Evolutionary conservation across 2,888 invertebrate species (phyloP), one percentile per base, ranked within the genome.

Genomic region (Netelia melanura): DNA sequence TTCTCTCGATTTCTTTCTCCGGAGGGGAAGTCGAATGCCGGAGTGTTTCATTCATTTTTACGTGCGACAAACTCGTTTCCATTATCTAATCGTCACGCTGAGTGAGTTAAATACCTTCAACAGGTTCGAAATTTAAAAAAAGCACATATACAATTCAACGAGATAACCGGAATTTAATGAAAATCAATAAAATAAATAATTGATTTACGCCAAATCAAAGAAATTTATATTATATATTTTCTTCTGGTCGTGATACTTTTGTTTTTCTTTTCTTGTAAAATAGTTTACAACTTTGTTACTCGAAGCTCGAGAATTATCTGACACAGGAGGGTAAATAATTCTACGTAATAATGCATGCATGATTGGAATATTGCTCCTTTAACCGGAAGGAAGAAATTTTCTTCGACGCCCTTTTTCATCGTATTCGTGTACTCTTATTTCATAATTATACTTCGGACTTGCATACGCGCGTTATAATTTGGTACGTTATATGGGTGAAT

Each of bases 361-460:
- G 11, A 70, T 14, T 30, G 54, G 54, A 25, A 48, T 64, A 17
- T 43, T 52, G 52, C 43, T 75, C 61, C 3, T 21, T 30, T 64
- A 52, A 74, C 81, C 67, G 81, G 81, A 81, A 74, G 74, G 58
- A 74, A 81, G 67, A 81, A 67, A 74, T 81, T 81, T 72, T 9
- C 64, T 17, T 67, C 67, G 48, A 67, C 38, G 67, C 21, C 67
- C 64, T 64, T 75, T 21, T 52, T 25, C 38, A 52, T 67, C 17
- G 14, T 75, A 56, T 38, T 54, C 17, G 30, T 38, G 14, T 65
- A n/a, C 43, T 65, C 65, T 44, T 48, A 25, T 64, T 75, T 54
- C 64, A 52, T 75, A 64, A 75, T 75, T 52, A 75, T 64, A 25
- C 52, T 75, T 52, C 38, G 48, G 17, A 38, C 70, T 30, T 38